Evolutionary conservation across 2,113 vertebrate genomes (phyloP), one percentile per base, ranked within the genome.

Genomic region (Cheilinus undulatus): DNA sequence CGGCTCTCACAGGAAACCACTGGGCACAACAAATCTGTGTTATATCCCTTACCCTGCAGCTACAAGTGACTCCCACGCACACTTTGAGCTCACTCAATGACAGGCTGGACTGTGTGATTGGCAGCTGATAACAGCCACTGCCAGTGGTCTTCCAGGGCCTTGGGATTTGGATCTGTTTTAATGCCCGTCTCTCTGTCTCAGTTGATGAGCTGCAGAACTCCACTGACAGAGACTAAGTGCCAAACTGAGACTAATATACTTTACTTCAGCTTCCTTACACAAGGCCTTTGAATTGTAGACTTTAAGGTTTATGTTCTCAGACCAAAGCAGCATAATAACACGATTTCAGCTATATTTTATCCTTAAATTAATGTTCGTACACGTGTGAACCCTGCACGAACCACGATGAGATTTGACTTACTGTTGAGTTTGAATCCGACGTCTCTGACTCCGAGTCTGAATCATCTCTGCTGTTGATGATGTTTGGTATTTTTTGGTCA

Each of bases 71-170:
- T 36, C 22, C 28, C 27, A 38, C 23, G 28, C 30, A 32, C 52
- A 40, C 38, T 71, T 15, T 46, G 17, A 56, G 48, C 51, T 52
- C 19, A 19, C 19, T 65, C 53, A 59, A 27, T 74, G 62, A 66
- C 62, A 67, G 62, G 36, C 9, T 76, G 49, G 48, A 57, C 49
- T 42, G 23, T 69, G 42, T 69, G 34, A 62, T 50, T 69, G 65
- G 42, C 73, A 76, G 73, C 65, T 49, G 49, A 76, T 76, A 69
- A 69, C 57, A 76, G 58, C 59, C 42, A 34, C 20, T 27, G 42
- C 74, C 57, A 76, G 49, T 61, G 60, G 73, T 54, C 30, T 42
- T 40, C 19, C 1, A 5, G 22, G 27, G 51, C 57, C 58, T 54
- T 50, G n/a, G 65, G 46, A 48, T 64, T 50, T 70, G 59, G 27